Evolutionary conservation across 1,140 invertebrate genomes (phyloP).

Genomic region (Parasteatoda tepidariorum): DNA sequence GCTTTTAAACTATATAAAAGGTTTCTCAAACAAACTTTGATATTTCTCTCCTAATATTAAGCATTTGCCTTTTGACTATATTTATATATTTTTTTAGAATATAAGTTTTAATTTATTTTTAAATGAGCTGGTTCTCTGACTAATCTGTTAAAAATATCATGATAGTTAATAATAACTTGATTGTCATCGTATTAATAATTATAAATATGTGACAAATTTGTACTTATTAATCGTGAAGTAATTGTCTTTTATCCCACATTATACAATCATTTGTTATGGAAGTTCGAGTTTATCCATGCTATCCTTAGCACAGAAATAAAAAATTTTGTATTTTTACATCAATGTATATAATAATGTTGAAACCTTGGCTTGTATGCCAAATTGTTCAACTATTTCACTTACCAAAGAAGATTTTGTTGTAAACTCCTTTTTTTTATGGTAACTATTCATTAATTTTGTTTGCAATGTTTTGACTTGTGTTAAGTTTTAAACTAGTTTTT

Average conservation of each 20-base stretch:
- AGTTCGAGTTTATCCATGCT: conserved; percentile 43
- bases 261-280: conserved; percentile 57
- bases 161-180: not conserved
- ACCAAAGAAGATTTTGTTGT: conserved; percentile 56
- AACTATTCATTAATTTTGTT: conserved; percentile 32
- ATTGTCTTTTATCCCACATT: conserved; percentile 31
- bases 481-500: conserved; percentile 46
- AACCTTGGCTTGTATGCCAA: conserved; percentile 45
- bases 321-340: conserved; percentile 60
- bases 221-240: conserved; percentile 10
- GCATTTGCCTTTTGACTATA: not conserved
- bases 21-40: not conserved
- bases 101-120: not conserved
- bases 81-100: not conserved
- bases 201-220: not conserved
- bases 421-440: not conserved
- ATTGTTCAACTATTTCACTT: conserved; percentile 28
- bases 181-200: not conserved
- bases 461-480: conserved; percentile 53
- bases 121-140: not conserved
- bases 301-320: conserved; percentile 40
- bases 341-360: conserved; percentile 46
- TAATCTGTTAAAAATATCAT: not conserved
- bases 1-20: not conserved
- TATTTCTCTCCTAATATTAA: not conserved